Evolutionary conservation across 2,888 invertebrate genomes (phyloP).

Genomic region (Aspidiotus rigidus): DNA sequence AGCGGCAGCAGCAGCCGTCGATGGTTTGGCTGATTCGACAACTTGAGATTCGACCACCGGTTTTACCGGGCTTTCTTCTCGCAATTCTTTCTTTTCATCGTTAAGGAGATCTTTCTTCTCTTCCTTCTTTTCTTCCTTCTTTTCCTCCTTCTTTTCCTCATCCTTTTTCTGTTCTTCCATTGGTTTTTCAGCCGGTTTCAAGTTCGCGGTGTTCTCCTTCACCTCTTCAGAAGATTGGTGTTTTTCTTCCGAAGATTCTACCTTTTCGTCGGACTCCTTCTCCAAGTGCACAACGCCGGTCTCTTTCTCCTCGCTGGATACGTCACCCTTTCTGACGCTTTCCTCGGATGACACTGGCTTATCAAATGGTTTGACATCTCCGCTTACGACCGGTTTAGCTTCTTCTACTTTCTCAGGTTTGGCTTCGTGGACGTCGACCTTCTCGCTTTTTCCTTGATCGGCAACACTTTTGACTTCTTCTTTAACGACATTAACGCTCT

Average conservation of each 20-base stretch:
- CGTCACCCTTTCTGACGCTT: not conserved
- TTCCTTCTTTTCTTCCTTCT: constrained; percentile 38
- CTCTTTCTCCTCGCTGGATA: constrained; percentile 34
- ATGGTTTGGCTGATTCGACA: constrained; percentile 16
- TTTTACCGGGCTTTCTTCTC: constrained; percentile 31
- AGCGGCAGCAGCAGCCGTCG: constrained; percentile 11
- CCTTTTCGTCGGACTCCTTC: constrained; percentile 34
- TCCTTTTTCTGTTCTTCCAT: constrained; percentile 24
- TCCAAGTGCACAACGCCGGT: constrained; percentile 1
- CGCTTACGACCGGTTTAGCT: constrained; percentile 29
- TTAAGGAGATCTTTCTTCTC: constrained; percentile 35
- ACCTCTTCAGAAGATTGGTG: constrained; percentile 19
- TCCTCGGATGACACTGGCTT: constrained; percentile 32
- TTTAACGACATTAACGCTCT: constrained; percentile 23
- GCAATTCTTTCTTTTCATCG: constrained; percentile 38
- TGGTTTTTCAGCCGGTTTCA: constrained; percentile 17
- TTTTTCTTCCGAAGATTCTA: constrained; percentile 8
- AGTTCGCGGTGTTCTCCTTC: constrained; percentile 11
- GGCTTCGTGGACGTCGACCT: constrained; percentile 38
- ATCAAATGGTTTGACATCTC: constrained; percentile 30
- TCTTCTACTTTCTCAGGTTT: constrained; percentile 36
- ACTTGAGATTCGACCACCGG: constrained; percentile 4
- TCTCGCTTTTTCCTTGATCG: constrained; percentile 22
- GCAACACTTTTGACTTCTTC: constrained; percentile 10
- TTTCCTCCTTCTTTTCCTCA: constrained; percentile 36